Conservation (phyloP, 1,140 invertebrate genomes). For the Drosophila kohkoa region DNA sequence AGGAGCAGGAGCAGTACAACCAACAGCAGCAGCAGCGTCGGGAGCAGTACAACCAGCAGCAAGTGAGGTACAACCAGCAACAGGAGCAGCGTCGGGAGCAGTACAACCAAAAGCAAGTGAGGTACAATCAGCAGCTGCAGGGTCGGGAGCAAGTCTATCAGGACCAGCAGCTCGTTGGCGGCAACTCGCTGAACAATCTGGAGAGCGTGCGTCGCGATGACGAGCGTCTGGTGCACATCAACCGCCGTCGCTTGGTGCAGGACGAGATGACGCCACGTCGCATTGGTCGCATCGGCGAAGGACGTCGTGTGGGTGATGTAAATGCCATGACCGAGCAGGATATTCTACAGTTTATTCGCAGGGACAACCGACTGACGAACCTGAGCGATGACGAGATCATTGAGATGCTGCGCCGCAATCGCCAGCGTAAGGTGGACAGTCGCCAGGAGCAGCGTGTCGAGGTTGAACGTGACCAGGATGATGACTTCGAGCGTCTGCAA, state of each 20-base stretch:
- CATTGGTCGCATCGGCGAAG: slow-evolving; percentile 49
- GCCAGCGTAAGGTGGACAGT: slow-evolving; percentile 12
- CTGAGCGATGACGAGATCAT: slow-evolving; percentile 58
- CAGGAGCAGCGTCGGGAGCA: no score
- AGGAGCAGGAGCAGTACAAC: no score
- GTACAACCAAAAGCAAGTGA: no score
- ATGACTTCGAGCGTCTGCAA: slow-evolving; percentile 5
- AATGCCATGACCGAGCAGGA: slow-evolving; percentile 44
- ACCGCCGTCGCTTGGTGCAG: slow-evolving; percentile 9
- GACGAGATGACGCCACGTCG: slow-evolving; percentile 15
- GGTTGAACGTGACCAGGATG: background rate
- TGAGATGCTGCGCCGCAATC: slow-evolving; percentile 55
- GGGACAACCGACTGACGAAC: slow-evolving; percentile 50
- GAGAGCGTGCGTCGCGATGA: slow-evolving; percentile 42
- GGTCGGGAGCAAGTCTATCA: background rate
- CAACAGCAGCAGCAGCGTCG: no score
- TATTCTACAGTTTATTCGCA: slow-evolving; percentile 55
- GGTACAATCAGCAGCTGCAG: background rate
- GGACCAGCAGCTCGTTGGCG: background rate
- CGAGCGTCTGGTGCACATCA: slow-evolving; percentile 50
- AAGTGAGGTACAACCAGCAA: no score
- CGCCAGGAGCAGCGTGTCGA: background rate
- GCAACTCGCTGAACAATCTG: slow-evolving; percentile 21
- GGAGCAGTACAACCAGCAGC: no score
- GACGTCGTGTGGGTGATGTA: slow-evolving; percentile 50